A percentile compares a stretch with the other conserved stretches of the same genome.
phyloP scores from a whole-genome alignment of 35 echinoderm and acorn worm genomes.

The Lytechinus variegatus region DNA sequence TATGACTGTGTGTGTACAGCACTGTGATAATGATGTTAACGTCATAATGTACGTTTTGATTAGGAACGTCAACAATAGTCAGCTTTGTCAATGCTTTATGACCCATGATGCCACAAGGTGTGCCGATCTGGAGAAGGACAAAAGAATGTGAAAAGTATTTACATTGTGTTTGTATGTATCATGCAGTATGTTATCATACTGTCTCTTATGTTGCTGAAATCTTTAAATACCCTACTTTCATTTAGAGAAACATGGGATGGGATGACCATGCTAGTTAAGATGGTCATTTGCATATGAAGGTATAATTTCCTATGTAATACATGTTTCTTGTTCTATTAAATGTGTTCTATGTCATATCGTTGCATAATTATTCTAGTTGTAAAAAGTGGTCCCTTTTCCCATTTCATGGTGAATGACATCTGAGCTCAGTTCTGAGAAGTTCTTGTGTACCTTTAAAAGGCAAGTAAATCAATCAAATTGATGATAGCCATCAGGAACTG shows the following conservation, averaged over 20 bases:
- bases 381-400: no score
- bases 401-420: background rate
- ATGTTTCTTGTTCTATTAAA: no score
- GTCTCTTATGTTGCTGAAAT: no score
- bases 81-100: background rate
- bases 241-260: no score
- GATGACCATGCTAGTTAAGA: no score
- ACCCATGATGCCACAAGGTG: background rate
- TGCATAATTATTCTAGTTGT: no score
- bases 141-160: background rate
- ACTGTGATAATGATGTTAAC: background rate
- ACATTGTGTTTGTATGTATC: no score
- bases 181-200: no score
- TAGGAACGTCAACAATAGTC: background rate
- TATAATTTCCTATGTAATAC: no score
- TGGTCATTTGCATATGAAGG: no score
- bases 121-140: background rate
- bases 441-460: background rate
- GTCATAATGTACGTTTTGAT: background rate
- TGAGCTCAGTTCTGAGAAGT: background rate
- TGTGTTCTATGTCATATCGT: no score
- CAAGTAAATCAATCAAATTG: background rate
- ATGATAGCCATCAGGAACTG: background rate
- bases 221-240: no score
- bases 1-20: background rate